phyloP scores from a whole-genome alignment of 1,140 invertebrate genomes.

The Drosophila melanica region DNA sequence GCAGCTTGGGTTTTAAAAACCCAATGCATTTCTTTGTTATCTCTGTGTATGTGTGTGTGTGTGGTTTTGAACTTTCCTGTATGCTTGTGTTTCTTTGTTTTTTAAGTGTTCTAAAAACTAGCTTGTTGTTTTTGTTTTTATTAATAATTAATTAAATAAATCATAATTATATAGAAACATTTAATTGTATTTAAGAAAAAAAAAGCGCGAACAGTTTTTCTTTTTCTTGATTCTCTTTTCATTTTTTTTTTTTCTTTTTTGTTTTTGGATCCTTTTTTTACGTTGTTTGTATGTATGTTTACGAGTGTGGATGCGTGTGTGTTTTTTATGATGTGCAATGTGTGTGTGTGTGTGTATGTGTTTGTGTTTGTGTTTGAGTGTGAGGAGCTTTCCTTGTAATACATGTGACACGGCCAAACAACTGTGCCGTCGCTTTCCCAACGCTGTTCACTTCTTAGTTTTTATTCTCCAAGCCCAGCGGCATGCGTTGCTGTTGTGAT shows the following conservation, averaged over 20 bases:
- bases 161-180: slow-evolving; percentile 56
- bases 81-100: slow-evolving; percentile 48
- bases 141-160: slow-evolving; percentile 76
- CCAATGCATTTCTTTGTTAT: slow-evolving; percentile 48
- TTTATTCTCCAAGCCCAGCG: slow-evolving; percentile 77
- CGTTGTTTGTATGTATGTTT: slow-evolving; percentile 42
- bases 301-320: slow-evolving; percentile 9
- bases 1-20: slow-evolving; percentile 65
- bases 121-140: slow-evolving; percentile 69
- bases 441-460: slow-evolving; percentile 55
- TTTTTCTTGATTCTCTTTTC: slow-evolving; percentile 32
- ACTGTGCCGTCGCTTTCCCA: slow-evolving; percentile 18
- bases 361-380: slow-evolving; percentile 42
- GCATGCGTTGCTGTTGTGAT: slow-evolving; percentile 70
- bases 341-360: slow-evolving; percentile 33
- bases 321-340: slow-evolving; percentile 20
- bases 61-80: slow-evolving; percentile 48
- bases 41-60: slow-evolving; percentile 16
- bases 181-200: slow-evolving; percentile 59
- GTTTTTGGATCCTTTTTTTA: slow-evolving; percentile 54
- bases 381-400: slow-evolving; percentile 63
- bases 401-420: slow-evolving; percentile 58
- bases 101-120: slow-evolving; percentile 58
- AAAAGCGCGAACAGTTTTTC: slow-evolving; percentile 54
- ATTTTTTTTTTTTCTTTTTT: slow-evolving; percentile 48